Percentiles rank a stretch among this genome's conserved stretches.
These are phyloP conservation scores for Sebastolobus alascanus DNA, from an alignment of 2,797 vertebrate species.

Conservation along the genomic window DNA sequence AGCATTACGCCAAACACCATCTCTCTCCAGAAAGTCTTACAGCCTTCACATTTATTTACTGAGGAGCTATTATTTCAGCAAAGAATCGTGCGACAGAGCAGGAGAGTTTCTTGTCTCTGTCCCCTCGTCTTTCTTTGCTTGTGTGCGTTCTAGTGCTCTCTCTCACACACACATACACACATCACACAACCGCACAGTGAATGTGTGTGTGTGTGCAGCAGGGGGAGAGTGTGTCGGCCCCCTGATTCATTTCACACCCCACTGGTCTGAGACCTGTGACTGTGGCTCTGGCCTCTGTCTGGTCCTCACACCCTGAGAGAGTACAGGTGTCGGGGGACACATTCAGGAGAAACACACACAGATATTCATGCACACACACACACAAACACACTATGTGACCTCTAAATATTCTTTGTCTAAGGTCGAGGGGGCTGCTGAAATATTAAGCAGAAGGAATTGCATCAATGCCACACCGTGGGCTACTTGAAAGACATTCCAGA, in stretches of 20 bases:
- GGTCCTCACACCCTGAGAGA: conserved; percentile 74
- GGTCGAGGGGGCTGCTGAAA: conserved; percentile 63
- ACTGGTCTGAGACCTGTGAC: conserved; percentile 83
- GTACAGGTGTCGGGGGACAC: conserved; percentile 80
- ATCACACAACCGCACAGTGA: conserved; percentile 8
- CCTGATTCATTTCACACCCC: conserved; percentile 84
- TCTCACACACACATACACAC: conserved; percentile 3
- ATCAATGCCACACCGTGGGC: conserved; percentile 38
- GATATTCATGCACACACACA: conserved; percentile 22
- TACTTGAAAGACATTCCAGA: conserved; percentile 39
- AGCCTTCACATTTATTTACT: conserved; percentile 39
- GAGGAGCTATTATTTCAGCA: conserved; percentile 23
- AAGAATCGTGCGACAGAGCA: conserved; percentile 14
- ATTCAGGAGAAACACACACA: conserved; percentile 57
- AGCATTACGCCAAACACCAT: conserved; percentile 18
- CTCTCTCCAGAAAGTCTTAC: conserved; percentile 24
- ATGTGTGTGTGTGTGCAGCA: conserved; percentile 43
- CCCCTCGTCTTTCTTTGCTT: conserved; percentile 20
- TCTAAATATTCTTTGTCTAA: conserved; percentile 68
- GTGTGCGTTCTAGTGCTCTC: conserved; percentile 24
- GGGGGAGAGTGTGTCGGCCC: conserved; percentile 64
- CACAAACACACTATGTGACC: conserved; percentile 58
- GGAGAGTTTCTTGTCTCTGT: conserved; percentile 18
- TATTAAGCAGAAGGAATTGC: conserved; percentile 67
- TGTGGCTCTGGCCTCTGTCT: conserved; percentile 78